Evolutionary conservation across 2,888 invertebrate genomes (phyloP).

Genomic region (Athalia circularis): DNA sequence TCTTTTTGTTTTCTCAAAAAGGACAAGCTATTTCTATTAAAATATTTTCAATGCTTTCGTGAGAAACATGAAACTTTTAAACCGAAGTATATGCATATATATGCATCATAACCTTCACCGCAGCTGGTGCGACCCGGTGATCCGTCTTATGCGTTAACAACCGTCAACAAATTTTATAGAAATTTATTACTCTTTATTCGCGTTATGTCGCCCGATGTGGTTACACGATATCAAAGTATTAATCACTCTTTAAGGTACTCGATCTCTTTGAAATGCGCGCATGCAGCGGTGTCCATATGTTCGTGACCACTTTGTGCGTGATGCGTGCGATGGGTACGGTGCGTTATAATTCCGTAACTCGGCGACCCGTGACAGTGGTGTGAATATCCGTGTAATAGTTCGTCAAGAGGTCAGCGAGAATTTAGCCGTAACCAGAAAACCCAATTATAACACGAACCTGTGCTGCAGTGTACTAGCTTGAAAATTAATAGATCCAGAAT

Average conservation of each 20-base stretch:
- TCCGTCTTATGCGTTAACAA: conserved; percentile 7
- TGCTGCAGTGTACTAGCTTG: conserved; percentile 21
- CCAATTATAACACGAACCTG: conserved; percentile 37
- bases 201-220: not conserved
- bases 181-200: conserved; percentile 15
- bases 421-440: conserved; percentile 39
- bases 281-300: not conserved
- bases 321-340: not conserved
- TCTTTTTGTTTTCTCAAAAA: not conserved
- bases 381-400: conserved; percentile 41
- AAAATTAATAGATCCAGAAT: conserved; percentile 46
- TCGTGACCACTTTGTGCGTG: too few relatives aligned
- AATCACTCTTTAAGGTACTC: conserved; percentile 6
- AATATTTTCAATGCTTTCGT: conserved; percentile 24
- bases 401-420: conserved; percentile 39
- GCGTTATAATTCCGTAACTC: conserved; percentile 5
- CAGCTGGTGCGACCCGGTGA: not conserved
- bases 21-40: conserved; percentile 34
- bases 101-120: too few relatives aligned
- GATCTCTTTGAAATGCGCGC: conserved; percentile 9
- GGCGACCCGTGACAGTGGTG: conserved; percentile 23
- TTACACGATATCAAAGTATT: not conserved
- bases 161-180: conserved; percentile 3
- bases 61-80: conserved; percentile 13
- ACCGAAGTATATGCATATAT: too few relatives aligned